Percentiles rank a stretch among this genome's conserved stretches.
These are phyloP conservation scores for Cydia strobilella DNA, from an alignment of 1,140 invertebrate genomes.

Conservation along the genomic window DNA sequence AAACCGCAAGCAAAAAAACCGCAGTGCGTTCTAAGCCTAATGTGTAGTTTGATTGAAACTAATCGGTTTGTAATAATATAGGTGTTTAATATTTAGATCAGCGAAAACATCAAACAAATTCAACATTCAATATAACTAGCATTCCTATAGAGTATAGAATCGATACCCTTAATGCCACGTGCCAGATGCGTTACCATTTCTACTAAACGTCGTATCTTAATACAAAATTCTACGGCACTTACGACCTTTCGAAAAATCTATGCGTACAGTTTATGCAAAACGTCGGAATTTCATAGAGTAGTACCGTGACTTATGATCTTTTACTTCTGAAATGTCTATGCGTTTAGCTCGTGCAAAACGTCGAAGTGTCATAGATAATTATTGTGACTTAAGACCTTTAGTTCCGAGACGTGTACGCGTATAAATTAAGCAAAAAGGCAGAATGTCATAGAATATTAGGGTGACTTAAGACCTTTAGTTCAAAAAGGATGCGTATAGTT, in stretches of 20 bases:
- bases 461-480: not conserved
- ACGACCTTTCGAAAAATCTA: no score
- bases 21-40: no score
- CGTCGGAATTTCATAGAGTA: not conserved
- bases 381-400: not conserved
- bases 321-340: not conserved
- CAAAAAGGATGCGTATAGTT: not conserved
- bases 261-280: not conserved
- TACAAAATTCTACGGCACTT: not conserved
- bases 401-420: no score
- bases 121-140: not conserved
- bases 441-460: not conserved
- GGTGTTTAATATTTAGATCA: no score
- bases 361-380: not conserved
- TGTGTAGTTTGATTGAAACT: no score
- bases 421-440: not conserved
- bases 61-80: no score
- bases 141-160: constrained; percentile 8
- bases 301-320: not conserved
- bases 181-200: not conserved
- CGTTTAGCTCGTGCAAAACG: not conserved
- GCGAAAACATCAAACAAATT: not conserved
- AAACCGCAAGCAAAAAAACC: no score
- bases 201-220: not conserved
- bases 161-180: not conserved